Base-by-base conservation (phyloP, 2,888 invertebrate genomes). In the Neoscelio sp. region DNA sequence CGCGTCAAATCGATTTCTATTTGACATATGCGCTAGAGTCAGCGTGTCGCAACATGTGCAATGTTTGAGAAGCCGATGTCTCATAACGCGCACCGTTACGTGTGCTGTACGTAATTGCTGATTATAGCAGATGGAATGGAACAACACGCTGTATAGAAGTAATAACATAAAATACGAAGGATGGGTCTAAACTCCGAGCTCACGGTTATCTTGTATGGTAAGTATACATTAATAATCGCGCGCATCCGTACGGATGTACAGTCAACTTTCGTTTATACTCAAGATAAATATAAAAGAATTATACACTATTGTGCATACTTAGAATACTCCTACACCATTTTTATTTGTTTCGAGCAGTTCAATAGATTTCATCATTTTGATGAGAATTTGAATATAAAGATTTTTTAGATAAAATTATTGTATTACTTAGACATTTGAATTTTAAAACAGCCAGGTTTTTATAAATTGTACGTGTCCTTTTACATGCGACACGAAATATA, bases 101-200 rank as follows among this genome's bases (percentile, higher is more conserved):
- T 28, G 42, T 38, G 38, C 50, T 40, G 23, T 3, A 4, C 33
- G 58, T 68, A 64, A 64, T 73, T 30, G 46, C 52, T 60, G 60
- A 75, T 54, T 62, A 50, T 54, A 30, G 38, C 68, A 68, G 67
- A 75, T 68, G 75, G 33, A 48, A 62, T 62, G 65, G 50, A 62
- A 60, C 73, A 35, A 38, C 40, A 20, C 56, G 44, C n/a, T 10
- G 15, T 50, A 60, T 48, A 50, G 30, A 40, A 30, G 15, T 33
- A 35, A 56, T 50, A 26, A 64, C 33, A 6, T 17, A 23, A 23
- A 23, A 58, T 33, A 18, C 38, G 8, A 42, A 81, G 42, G 17
- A 87, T 87, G 87, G 85, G 78, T 15, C 28, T 80, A 5, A 83
- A 87, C 30, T 46, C 71, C 1, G 84, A 85, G 50, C 64, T 85